phyloP scores from a whole-genome alignment of 1,140 invertebrate genomes.

The Drosophila cardini region DNA sequence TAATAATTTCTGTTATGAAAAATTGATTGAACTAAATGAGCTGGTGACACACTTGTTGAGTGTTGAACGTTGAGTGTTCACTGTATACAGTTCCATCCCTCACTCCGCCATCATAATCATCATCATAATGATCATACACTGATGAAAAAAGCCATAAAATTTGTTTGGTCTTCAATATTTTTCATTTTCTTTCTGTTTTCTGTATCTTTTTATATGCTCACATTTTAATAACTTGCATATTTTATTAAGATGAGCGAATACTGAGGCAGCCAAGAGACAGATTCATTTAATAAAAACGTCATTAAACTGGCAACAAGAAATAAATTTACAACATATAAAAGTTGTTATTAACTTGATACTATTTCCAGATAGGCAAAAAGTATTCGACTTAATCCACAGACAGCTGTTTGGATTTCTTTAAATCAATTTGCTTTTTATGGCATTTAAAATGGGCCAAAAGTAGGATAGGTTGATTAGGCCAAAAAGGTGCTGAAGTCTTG shows the following conservation, averaged over 20 bases:
- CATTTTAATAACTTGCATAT: conserved; percentile 58
- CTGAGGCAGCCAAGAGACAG: conserved; percentile 26
- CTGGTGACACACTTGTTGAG: conserved; percentile 81
- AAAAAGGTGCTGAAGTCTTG: not conserved
- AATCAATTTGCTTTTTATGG: conserved; percentile 50
- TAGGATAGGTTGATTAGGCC: conserved; percentile 12
- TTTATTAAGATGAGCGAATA: conserved; percentile 48
- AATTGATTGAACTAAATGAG: conserved; percentile 82
- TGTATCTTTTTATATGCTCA: too few relatives aligned
- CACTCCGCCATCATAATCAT: conserved; percentile 7
- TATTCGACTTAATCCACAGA: conserved; percentile 17
- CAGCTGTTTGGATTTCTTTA: conserved; percentile 13
- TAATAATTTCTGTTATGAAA: conserved; percentile 82
- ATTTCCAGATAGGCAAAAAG: conserved; percentile 18
- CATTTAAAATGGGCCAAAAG: conserved; percentile 63
- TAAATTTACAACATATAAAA: conserved; percentile 56
- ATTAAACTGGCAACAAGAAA: conserved; percentile 60
- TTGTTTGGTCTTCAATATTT: conserved; percentile 41
- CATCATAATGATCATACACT: conserved; percentile 16
- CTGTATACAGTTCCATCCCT: not conserved
- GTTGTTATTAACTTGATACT: conserved; percentile 51
- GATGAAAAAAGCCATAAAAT: conserved; percentile 74
- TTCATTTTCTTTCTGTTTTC: not conserved
- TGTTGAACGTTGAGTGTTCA: conserved; percentile 29
- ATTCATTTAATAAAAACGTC: conserved; percentile 74